phyloP scores from a whole-genome alignment of 2,888 invertebrate genomes.

The Apamea sordens region DNA sequence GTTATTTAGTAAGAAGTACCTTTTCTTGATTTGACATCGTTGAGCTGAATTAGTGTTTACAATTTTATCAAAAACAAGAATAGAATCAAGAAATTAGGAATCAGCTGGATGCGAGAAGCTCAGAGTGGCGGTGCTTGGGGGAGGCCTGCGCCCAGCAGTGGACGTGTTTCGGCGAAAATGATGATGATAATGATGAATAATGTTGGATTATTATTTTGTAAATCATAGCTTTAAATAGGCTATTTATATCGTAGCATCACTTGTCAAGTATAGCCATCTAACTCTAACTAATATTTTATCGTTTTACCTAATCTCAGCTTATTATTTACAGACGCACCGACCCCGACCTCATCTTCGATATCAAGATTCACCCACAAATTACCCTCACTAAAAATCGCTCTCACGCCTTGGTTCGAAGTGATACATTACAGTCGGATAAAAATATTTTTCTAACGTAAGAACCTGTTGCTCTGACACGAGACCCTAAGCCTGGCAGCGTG shows the following conservation, averaged over 20 bases:
- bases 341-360: constrained; percentile 74
- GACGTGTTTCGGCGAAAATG: neutral
- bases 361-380: constrained; percentile 72
- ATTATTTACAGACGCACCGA: constrained; percentile 4
- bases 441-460: constrained; percentile 84
- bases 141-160: neutral
- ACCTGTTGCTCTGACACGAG: constrained; percentile 86
- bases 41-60: neutral
- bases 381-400: constrained; percentile 76
- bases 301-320: neutral
- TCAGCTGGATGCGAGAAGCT: neutral
- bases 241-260: neutral
- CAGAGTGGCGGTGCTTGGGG: neutral
- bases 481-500: constrained; percentile 71
- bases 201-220: neutral
- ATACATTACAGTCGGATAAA: constrained; percentile 86
- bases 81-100: neutral
- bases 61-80: neutral
- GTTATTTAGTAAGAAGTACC: neutral
- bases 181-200: neutral
- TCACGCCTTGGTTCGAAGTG: constrained; percentile 77
- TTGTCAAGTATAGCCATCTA: accelerated
- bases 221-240: neutral
- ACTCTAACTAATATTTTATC: constrained; percentile 48
- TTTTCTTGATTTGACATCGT: neutral